Conservation (phyloP, 1,140 invertebrate species). For the Zaprionus taronus region DNA sequence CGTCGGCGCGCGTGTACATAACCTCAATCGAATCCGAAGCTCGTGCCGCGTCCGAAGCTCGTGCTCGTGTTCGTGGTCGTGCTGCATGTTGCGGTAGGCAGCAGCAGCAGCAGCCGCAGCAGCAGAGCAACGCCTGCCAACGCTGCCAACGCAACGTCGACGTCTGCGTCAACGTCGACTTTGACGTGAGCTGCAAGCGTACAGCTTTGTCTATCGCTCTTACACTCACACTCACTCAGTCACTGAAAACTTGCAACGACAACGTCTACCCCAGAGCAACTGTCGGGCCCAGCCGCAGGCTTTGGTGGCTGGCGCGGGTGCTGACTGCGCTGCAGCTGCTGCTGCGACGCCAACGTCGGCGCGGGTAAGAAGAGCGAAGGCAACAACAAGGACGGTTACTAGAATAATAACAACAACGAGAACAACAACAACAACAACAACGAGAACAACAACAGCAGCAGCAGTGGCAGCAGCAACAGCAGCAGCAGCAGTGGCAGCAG, state of each 20-base stretch:
- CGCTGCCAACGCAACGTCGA: conserved; percentile 36
- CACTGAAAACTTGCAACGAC: conserved; percentile 17
- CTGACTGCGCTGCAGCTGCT: conserved; percentile 78
- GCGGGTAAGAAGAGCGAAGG: conserved; percentile 33
- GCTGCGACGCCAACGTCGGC: conserved; percentile 70
- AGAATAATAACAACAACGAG: conserved; percentile 10
- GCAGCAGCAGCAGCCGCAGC: conserved; percentile 34
- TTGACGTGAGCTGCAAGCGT: conserved; percentile 37
- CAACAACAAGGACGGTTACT: conserved; percentile 18
- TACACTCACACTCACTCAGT: background rate
- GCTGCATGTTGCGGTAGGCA: conserved; percentile 74
- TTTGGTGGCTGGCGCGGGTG: conserved; percentile 47
- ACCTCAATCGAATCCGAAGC: conserved; percentile 55
- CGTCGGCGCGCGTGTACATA: conserved; percentile 77
- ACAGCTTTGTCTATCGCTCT: conserved; percentile 13
- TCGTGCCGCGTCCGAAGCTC: conserved; percentile 18
- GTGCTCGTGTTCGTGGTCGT: conserved; percentile 27
- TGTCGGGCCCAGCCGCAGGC: conserved; percentile 52
- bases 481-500: conserved; percentile 55
- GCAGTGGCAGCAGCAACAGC: conserved; percentile 38
- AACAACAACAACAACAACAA: conserved; percentile 25
- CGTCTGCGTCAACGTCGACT: conserved; percentile 30
- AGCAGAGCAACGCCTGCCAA: background rate
- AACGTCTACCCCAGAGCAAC: conserved; percentile 32
- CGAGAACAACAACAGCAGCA: conserved; percentile 11